Base-by-base conservation (phyloP, 2,888 invertebrate genomes). In the Harmothoe impar region DNA sequence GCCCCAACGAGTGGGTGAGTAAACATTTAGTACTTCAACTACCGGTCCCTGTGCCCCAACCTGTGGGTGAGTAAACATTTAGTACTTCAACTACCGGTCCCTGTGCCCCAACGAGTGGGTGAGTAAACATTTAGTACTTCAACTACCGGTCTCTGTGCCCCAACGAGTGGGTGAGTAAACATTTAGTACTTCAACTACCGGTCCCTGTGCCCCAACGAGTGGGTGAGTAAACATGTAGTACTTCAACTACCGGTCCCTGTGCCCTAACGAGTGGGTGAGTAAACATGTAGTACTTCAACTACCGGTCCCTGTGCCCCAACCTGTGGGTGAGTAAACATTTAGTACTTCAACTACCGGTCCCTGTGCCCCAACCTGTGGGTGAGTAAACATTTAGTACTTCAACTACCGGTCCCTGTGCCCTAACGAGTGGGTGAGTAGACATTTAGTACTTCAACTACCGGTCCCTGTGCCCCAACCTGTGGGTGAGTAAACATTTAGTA, bases 1-100 rank as follows among this genome's bases (percentile, higher is more conserved):
- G 20, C 20, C 20, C 20, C 94, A 97, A 97, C 93, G 97, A 97
- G 90, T 99, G 99, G 99, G 95, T 96, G 93, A 92, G 94, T 92
- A 52, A 10, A 33, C 33, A 43, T 81, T 43, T 1, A 25, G 31
- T 31, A 25, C 77, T 10, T 77, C 10, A 25, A 77, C 3, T 15
- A n/a, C n/a, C 7, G n/a, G 62, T 52, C 54, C 10, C 23, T n/a
- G n/a, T 5, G 20, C 20, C 20, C 20, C 54, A 15, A 52, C 17
- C 54, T 52, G 17, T 52, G 54, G 10, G 54, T 17, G 17, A 52
- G 54, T 15, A 15, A 33, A 12, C 31, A 15, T 17, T 17, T 12
- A 15, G 7, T 84, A 25, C 17, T 35, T 33, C 15, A n/a, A 15
- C 33, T 33, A 84, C 33, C 33, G 15, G 85, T 52, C 54, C 10